phyloP scores from a whole-genome alignment of 1,140 invertebrate genomes.

The Trichonephila clavata region DNA sequence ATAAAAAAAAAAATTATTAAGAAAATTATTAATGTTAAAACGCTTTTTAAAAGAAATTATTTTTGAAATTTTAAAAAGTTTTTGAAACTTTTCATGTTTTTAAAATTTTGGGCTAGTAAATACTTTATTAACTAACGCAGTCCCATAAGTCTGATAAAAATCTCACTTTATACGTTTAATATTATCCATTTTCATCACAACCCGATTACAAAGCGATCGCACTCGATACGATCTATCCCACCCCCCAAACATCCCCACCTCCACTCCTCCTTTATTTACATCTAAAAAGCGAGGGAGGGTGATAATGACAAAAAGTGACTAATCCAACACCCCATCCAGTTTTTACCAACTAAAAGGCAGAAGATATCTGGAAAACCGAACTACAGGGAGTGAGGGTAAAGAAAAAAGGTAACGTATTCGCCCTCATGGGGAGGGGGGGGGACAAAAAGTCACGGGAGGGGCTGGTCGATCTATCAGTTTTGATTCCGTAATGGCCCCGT shows the following conservation, averaged over 20 bases:
- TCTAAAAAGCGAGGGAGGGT: background rate
- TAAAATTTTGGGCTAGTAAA: too few species aligned
- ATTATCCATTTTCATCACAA: background rate
- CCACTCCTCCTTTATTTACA: background rate
- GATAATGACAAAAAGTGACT: background rate
- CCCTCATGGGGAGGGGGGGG: background rate
- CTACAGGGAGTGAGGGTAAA: background rate
- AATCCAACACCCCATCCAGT: conserved; percentile 17
- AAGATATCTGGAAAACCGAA: background rate
- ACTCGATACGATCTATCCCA: background rate
- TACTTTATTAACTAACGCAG: too few species aligned
- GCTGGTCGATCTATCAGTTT: conserved; percentile 68
- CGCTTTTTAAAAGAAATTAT: too few species aligned
- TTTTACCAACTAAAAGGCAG: background rate
- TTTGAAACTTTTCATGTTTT: too few species aligned
- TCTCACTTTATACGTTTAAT: too few species aligned
- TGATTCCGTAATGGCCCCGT: conserved; percentile 70
- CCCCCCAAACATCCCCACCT: background rate
- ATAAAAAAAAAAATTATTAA: too few species aligned
- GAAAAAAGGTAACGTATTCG: background rate
- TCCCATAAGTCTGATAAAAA: too few species aligned
- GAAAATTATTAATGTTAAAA: too few species aligned
- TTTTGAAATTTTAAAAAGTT: too few species aligned
- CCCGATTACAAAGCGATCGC: background rate
- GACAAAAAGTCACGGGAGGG: background rate